Evolutionary conservation across 1,140 invertebrate species (phyloP).

Genomic region (Lepidostoma basale): DNA sequence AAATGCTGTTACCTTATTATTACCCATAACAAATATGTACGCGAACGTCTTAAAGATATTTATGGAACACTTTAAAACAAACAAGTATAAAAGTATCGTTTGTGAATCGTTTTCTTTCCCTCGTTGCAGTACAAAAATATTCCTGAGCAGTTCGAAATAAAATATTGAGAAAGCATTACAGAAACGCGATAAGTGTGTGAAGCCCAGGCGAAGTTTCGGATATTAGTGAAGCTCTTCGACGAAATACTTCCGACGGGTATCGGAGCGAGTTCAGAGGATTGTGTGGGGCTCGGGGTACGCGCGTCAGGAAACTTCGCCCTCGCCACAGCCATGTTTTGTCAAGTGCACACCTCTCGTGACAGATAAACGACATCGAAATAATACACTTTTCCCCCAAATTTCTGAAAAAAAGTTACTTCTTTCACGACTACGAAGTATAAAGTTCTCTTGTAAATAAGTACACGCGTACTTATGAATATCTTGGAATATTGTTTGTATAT

Average conservation of each 20-base stretch:
- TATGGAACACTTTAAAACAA: too few relatives aligned
- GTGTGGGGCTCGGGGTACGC: background rate
- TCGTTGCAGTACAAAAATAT: too few relatives aligned
- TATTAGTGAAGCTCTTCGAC: conserved; percentile 7
- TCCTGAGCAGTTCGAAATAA: too few relatives aligned
- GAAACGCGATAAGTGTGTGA: too few relatives aligned
- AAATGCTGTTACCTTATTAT: too few relatives aligned
- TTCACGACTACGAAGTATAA: background rate
- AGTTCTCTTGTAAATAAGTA: background rate
- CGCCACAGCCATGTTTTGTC: conserved; percentile 31
- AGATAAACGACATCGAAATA: conserved; percentile 14
- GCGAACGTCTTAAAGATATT: too few relatives aligned
- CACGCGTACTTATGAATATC: too few relatives aligned
- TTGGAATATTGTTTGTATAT: too few relatives aligned
- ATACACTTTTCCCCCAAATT: background rate
- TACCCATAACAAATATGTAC: too few relatives aligned
- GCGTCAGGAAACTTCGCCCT: background rate
- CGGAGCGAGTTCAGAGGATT: background rate
- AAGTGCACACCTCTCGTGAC: conserved; percentile 37
- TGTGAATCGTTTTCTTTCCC: too few relatives aligned
- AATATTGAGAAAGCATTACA: too few relatives aligned
- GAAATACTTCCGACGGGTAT: conserved; percentile 2
- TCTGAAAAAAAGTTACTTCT: background rate
- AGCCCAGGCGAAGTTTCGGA: background rate
- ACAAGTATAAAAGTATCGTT: too few relatives aligned